phyloP scores from a whole-genome alignment of 2,797 vertebrate species.

The Liparis tanakae region DNA sequence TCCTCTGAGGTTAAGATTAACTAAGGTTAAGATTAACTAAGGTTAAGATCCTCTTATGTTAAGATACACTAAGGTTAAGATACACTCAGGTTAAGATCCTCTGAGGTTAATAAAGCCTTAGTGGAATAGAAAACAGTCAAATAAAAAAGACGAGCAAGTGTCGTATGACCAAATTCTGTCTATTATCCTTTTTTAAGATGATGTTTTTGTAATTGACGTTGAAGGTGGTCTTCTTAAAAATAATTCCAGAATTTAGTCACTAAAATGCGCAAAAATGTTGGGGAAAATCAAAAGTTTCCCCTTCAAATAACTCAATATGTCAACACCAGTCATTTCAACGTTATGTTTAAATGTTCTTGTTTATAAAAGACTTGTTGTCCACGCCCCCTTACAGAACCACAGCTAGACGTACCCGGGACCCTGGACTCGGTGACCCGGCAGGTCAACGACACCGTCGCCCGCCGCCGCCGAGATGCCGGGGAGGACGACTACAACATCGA shows the following conservation, averaged over 20 bases:
- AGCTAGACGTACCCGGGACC: slow-evolving; percentile 68
- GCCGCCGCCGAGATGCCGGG: slow-evolving; percentile 84
- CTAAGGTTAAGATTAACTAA: no score
- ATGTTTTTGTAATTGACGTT: background rate
- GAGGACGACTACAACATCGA: slow-evolving; percentile 95
- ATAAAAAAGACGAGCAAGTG: background rate
- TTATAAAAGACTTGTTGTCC: background rate
- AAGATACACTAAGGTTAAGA: no score
- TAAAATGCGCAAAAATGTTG: background rate
- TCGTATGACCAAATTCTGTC: background rate
- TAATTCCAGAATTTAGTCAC: background rate
- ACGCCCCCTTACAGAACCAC: slow-evolving; percentile 65
- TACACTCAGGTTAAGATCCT: no score
- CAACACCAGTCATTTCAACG: background rate
- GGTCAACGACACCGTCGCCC: slow-evolving; percentile 85
- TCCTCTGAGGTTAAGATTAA: no score
- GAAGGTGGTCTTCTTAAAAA: background rate
- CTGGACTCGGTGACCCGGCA: slow-evolving; percentile 82
- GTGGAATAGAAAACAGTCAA: background rate
- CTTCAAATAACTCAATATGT: background rate
- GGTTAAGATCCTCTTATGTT: no score
- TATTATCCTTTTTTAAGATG: rapidly evolving
- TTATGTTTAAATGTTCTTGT: background rate
- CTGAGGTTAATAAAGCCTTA: no score
- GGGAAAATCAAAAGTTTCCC: background rate